Percentiles rank a stretch among this genome's conserved stretches.
phyloP scores from a whole-genome alignment of 2,888 invertebrate genomes.

The Lacanobia oleracea region DNA sequence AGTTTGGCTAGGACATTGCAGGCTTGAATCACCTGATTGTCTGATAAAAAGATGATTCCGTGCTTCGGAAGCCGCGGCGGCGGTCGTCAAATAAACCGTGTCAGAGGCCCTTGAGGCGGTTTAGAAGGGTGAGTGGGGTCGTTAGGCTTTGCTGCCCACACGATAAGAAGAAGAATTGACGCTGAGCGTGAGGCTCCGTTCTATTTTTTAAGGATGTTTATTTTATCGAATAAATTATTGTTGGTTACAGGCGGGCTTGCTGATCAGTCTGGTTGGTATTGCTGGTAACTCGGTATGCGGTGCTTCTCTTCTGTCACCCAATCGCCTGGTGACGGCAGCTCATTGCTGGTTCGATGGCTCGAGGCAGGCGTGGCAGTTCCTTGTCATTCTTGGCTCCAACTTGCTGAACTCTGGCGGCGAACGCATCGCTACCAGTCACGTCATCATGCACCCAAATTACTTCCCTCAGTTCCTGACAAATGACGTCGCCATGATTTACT shows the following conservation, averaged over 20 bases:
- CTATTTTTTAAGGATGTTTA: too few species aligned
- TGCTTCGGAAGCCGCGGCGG: too few species aligned
- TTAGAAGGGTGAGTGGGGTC: too few species aligned
- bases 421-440: constrained; percentile 69
- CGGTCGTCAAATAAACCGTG: too few species aligned
- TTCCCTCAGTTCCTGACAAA: constrained; percentile 65
- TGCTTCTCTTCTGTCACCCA: constrained; percentile 69
- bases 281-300: constrained; percentile 76
- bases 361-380: constrained; percentile 71
- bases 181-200: too few species aligned
- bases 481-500: constrained; percentile 76
- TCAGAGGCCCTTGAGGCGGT: too few species aligned
- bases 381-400: constrained; percentile 75
- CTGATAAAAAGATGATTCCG: too few species aligned
- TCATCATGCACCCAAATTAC: constrained; percentile 75
- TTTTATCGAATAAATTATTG: too few species aligned
- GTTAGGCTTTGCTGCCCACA: too few species aligned
- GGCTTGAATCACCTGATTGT: too few species aligned
- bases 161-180: too few species aligned
- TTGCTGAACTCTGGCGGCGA: constrained; percentile 74
- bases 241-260: constrained; percentile 61
- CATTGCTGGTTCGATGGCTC: constrained; percentile 72
- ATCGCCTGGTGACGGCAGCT: constrained; percentile 68
- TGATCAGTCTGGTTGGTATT: constrained; percentile 70
- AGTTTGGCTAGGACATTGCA: too few species aligned